Evolutionary conservation across 2,113 vertebrate genomes (phyloP).

Genomic region (Sinocyclocheilus rhinocerous): DNA sequence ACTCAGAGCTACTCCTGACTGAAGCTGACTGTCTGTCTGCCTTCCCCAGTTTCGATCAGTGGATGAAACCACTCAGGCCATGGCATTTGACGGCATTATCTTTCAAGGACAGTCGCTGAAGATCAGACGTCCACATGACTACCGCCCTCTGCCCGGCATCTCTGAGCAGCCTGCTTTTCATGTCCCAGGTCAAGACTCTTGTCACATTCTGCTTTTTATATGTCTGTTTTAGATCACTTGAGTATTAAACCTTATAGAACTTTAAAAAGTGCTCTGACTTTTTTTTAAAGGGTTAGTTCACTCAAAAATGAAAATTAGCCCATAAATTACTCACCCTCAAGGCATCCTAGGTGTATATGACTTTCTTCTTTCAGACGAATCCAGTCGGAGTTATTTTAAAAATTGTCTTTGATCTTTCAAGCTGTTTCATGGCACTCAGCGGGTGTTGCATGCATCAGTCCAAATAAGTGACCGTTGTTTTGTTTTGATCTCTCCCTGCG

Average conservation of each 20-base stretch:
- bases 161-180: conserved; percentile 78
- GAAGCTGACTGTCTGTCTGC: background rate
- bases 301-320: no score
- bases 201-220: background rate
- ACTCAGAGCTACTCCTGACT: background rate
- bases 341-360: no score
- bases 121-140: conserved; percentile 78
- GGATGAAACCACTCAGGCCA: conserved; percentile 79
- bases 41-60: conserved; percentile 74
- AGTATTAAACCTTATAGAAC: background rate
- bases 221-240: background rate
- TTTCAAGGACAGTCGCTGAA: conserved; percentile 80
- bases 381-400: no score
- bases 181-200: conserved; percentile 70
- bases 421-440: no score
- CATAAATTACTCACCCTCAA: no score
- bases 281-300: no score
- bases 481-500: no score
- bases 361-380: no score
- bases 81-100: conserved; percentile 79
- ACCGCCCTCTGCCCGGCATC: conserved; percentile 77
- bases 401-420: no score
- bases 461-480: no score
- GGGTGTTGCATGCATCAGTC: no score
- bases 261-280: background rate